Percentiles rank a stretch among this genome's conserved stretches.
Conservation (phyloP, 2,113 vertebrate genomes). For the Lepisosteus oculatus region DNA sequence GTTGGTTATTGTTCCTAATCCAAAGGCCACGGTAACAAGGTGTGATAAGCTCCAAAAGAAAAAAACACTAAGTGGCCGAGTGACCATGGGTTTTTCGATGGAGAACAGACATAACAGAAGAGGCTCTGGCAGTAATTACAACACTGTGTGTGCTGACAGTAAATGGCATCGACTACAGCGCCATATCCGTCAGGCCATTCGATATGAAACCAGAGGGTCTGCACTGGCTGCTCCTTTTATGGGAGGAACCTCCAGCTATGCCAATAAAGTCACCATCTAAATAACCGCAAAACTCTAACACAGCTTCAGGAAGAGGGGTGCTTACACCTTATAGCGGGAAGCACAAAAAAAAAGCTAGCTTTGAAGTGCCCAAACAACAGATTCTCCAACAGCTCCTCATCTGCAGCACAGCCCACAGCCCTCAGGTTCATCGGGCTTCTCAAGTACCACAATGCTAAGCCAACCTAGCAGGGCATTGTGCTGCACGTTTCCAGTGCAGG, state of each 20-base stretch:
- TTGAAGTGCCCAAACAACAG: no score
- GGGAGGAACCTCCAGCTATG: background rate
- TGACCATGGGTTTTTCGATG: background rate
- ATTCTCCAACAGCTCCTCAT: no score
- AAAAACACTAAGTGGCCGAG: background rate
- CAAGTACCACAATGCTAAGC: no score
- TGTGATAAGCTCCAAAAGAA: background rate
- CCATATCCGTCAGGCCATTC: background rate
- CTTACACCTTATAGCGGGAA: background rate
- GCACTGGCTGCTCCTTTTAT: background rate
- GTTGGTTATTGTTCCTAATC: no score
- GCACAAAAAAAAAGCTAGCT: background rate
- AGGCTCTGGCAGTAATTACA: background rate
- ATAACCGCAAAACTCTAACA: background rate
- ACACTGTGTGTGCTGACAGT: background rate
- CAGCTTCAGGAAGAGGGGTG: background rate
- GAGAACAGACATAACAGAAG: background rate
- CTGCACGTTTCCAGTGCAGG: no score
- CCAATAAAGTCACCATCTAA: background rate
- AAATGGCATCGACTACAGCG: background rate
- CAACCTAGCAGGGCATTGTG: no score
- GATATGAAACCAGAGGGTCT: background rate
- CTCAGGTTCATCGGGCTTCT: no score
- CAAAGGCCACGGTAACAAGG: background rate
- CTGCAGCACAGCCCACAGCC: no score